Percentiles rank a stretch among this genome's conserved stretches.
These are phyloP conservation scores for Euphydryas editha DNA, from an alignment of 2,888 invertebrate genomes.

Conservation along the genomic window DNA sequence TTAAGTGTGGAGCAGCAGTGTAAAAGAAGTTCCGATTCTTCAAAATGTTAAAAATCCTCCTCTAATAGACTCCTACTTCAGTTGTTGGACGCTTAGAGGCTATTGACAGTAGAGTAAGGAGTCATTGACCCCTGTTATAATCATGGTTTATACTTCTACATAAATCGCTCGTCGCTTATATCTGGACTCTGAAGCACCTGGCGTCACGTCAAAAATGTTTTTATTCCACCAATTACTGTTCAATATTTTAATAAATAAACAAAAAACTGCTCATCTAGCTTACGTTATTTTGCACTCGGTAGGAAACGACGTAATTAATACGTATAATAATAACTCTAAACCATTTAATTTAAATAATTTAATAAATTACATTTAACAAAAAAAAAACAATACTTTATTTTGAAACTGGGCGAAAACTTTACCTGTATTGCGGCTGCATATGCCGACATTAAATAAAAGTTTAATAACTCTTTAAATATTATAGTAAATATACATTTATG, in stretches of 20 bases:
- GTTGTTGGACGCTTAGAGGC: too few relatives aligned
- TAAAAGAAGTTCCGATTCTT: too few relatives aligned
- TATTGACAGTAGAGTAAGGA: too few relatives aligned
- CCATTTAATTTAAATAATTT: background rate
- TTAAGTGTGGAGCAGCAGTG: too few relatives aligned
- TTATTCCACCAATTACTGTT: conserved; percentile 51
- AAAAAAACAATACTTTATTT: background rate
- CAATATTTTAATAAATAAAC: conserved; percentile 50
- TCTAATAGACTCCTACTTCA: too few relatives aligned
- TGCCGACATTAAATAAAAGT: too few relatives aligned
- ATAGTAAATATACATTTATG: too few relatives aligned
- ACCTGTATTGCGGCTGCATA: too few relatives aligned
- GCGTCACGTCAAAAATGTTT: conserved; percentile 49
- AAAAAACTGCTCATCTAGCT: conserved; percentile 19
- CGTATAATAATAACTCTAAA: background rate
- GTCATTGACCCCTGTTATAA: too few relatives aligned
- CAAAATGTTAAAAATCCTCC: too few relatives aligned
- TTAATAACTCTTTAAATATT: too few relatives aligned
- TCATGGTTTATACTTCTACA: background rate
- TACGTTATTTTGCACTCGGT: conserved; percentile 21
- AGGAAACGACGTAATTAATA: background rate
- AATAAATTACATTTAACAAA: background rate
- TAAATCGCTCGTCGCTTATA: conserved; percentile 17
- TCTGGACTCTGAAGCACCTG: background rate
- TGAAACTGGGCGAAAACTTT: background rate